Evolutionary conservation across 1,140 invertebrate species (phyloP).

Genomic region (Sitodiplosis mosellana): DNA sequence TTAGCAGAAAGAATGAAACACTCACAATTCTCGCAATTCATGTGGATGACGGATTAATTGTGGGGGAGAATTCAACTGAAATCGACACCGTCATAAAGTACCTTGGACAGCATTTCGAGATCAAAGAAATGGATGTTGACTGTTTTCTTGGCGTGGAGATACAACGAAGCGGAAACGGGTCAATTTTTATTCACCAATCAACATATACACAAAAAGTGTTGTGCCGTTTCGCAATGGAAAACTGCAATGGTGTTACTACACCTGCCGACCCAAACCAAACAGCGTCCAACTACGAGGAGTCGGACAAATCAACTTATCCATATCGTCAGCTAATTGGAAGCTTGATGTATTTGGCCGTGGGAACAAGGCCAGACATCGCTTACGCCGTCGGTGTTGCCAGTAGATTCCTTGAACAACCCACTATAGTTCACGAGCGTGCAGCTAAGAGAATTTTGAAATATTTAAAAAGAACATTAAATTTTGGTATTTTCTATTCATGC

Average conservation of each 20-base stretch:
- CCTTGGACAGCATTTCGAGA: slow-evolving; percentile 13
- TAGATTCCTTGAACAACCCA: slow-evolving; percentile 10
- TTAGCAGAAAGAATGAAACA: slow-evolving; percentile 7
- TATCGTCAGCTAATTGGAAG: slow-evolving; percentile 22
- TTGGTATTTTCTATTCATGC: slow-evolving; percentile 6
- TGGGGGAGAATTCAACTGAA: slow-evolving; percentile 9
- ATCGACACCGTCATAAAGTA: slow-evolving; percentile 9
- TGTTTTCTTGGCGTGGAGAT: slow-evolving; percentile 18
- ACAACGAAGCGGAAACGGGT: slow-evolving; percentile 5
- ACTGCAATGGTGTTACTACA: slow-evolving; percentile 11
- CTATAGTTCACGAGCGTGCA: slow-evolving; percentile 5
- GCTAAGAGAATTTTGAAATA: slow-evolving; percentile 12
- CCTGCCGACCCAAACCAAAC: slow-evolving; percentile 6
- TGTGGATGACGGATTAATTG: slow-evolving; percentile 28
- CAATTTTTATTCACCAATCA: slow-evolving; percentile 18
- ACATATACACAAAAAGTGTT: slow-evolving; percentile 19
- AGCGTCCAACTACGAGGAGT: too few species aligned
- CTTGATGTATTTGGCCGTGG: slow-evolving; percentile 19
- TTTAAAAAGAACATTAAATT: slow-evolving; percentile 10
- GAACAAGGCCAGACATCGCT: slow-evolving; percentile 23
- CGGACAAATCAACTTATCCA: slow-evolving; percentile 3
- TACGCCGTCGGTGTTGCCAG: slow-evolving; percentile 13
- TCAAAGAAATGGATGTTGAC: slow-evolving; percentile 7
- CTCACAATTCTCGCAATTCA: slow-evolving; percentile 23
- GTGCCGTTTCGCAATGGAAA: slow-evolving; percentile 14